Evolutionary conservation across 1,140 invertebrate species (phyloP).

Genomic region (Sipha flava): DNA sequence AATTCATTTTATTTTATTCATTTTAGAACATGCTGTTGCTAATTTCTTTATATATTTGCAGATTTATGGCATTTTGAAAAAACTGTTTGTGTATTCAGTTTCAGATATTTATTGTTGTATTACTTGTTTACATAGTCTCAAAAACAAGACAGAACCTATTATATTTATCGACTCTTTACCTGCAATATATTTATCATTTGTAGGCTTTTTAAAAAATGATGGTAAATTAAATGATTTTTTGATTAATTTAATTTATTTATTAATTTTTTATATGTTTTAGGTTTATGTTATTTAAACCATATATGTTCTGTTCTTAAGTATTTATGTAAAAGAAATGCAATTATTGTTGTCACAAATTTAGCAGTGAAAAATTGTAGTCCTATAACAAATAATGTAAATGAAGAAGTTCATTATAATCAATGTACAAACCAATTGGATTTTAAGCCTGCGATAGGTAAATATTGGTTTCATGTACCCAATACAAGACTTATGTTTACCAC

Average conservation of each 20-base stretch:
- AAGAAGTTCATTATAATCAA: neutral
- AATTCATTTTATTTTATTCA: neutral
- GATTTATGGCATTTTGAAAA: neutral
- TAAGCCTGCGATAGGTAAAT: constrained; percentile 37
- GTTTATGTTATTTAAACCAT: constrained; percentile 37
- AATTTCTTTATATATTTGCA: neutral
- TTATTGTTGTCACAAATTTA: constrained; percentile 34
- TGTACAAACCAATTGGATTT: constrained; percentile 6
- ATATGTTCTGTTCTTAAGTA: constrained; percentile 31
- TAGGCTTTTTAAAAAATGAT: constrained; percentile 32
- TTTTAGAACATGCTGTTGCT: neutral
- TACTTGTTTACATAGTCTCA: constrained; percentile 34
- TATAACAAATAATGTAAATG: neutral
- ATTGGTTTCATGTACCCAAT: constrained; percentile 37
- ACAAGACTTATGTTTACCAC: constrained; percentile 26
- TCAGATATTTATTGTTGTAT: constrained; percentile 40
- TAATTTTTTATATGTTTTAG: constrained; percentile 32
- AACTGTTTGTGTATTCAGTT: constrained; percentile 41
- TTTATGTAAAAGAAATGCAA: constrained; percentile 19
- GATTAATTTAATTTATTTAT: neutral
- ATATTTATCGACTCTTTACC: constrained; percentile 36
- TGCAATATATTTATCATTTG: constrained; percentile 34
- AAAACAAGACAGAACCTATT: neutral
- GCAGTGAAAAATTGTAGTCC: constrained; percentile 23
- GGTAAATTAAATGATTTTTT: constrained; percentile 8